phyloP scores from a whole-genome alignment of 30 jellyfish, hydroid and myxozoan genomes.

The Mastigias papua region DNA sequence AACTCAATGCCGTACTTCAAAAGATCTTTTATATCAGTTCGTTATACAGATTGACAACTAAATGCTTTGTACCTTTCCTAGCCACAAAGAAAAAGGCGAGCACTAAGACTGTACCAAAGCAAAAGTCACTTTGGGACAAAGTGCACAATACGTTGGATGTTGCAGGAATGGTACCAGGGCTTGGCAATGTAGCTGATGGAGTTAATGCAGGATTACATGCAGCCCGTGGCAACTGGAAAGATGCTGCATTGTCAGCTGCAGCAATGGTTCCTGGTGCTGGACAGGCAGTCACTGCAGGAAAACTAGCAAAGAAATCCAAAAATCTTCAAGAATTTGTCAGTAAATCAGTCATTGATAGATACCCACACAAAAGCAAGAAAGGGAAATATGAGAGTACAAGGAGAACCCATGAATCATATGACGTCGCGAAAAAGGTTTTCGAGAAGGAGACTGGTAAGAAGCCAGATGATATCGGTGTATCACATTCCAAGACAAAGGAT shows the following conservation, averaged over 20 bases:
- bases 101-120: neutral
- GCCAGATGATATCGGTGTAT: slow-evolving; percentile 13
- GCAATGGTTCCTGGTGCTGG: slow-evolving; percentile 66
- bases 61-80: too few species aligned
- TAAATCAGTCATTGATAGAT: neutral
- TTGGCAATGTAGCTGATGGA: slow-evolving; percentile 49
- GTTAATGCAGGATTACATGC: slow-evolving; percentile 27
- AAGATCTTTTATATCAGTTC: too few species aligned
- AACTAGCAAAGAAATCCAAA: slow-evolving; percentile 23
- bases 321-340: slow-evolving; percentile 13
- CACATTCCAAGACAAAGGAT: slow-evolving; percentile 36
- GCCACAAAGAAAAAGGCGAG: too few species aligned
- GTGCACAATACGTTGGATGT: slow-evolving; percentile 52
- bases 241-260: slow-evolving; percentile 26
- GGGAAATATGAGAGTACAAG: slow-evolving; percentile 8
- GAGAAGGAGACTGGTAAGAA: slow-evolving; percentile 26
- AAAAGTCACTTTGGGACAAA: slow-evolving; percentile 16
- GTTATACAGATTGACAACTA: too few species aligned
- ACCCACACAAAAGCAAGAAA: slow-evolving; percentile 27
- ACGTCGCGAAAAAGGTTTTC: slow-evolving; percentile 1
- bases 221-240: neutral
- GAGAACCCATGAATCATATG: neutral
- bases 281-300: slow-evolving; percentile 49
- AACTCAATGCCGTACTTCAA: too few species aligned
- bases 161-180: slow-evolving; percentile 57